These are phyloP conservation scores for Huso huso DNA, from an alignment of 2,797 vertebrate genomes.

Conservation along the genomic window DNA sequence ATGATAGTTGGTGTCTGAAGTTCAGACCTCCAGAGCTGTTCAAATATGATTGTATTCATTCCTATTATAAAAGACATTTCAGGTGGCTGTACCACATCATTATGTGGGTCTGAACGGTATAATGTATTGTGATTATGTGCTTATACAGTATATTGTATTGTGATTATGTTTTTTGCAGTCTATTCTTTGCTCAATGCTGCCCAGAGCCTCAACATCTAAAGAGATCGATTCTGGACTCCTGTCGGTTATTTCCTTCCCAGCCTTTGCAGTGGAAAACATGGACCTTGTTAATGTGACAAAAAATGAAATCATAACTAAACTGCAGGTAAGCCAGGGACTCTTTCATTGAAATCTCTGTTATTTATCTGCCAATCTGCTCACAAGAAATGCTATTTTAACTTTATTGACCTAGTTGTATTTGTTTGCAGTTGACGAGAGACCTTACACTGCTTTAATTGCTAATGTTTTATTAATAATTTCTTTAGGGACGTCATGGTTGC, in stretches of 20 bases:
- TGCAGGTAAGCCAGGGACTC: constrained; percentile 67
- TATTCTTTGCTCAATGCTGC: constrained; percentile 94
- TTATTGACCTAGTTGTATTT: background rate
- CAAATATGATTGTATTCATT: no score
- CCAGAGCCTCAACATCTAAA: constrained; percentile 91
- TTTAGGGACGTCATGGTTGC: constrained; percentile 90
- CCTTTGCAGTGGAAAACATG: constrained; percentile 89
- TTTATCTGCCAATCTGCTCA: no score
- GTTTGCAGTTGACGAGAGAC: no score
- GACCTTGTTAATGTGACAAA: constrained; percentile 88
- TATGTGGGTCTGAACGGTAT: no score
- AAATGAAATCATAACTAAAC: constrained; percentile 87
- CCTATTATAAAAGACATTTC: no score
- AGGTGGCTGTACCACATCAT: no score
- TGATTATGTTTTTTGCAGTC: constrained; percentile 60
- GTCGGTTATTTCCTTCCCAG: constrained; percentile 92
- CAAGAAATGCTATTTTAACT: no score
- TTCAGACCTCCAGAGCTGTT: no score
- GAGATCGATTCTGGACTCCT: constrained; percentile 97
- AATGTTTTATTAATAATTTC: constrained; percentile 9
- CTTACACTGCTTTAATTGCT: no score
- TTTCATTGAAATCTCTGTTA: background rate
- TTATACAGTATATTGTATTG: background rate
- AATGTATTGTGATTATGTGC: background rate
- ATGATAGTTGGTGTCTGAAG: no score